Evolutionary conservation across 2,113 vertebrate genomes (phyloP).

Genomic region (Arenaria interpres): DNA sequence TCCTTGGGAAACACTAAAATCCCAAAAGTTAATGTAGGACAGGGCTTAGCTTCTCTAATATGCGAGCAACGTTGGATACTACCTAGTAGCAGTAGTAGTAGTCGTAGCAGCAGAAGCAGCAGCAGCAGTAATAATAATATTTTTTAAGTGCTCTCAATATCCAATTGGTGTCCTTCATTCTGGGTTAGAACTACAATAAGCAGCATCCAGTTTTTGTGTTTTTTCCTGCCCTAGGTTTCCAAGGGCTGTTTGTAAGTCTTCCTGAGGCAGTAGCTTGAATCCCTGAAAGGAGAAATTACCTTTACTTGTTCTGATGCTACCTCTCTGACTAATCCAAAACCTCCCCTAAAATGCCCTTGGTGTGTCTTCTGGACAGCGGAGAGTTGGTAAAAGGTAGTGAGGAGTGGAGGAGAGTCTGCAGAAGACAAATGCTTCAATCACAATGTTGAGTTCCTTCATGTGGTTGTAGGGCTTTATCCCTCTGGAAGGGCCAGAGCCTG

Average conservation of each 20-base stretch:
- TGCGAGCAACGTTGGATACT: neutral
- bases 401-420: neutral
- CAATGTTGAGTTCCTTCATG: fast-evolving
- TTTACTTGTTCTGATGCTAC: neutral
- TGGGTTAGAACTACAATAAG: neutral
- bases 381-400: neutral
- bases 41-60: neutral
- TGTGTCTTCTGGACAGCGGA: fast-evolving
- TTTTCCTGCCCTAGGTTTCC: neutral
- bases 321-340: neutral
- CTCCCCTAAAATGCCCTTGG: neutral
- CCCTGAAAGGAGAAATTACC: neutral
- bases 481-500: neutral
- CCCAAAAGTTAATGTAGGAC: neutral
- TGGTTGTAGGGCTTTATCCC: neutral
- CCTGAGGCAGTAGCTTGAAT: neutral
- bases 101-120: too few species aligned
- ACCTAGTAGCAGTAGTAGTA: neutral
- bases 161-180: neutral
- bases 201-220: fast-evolving
- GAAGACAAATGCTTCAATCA: neutral
- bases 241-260: neutral
- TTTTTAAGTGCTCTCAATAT: neutral
- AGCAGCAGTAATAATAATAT: neutral
- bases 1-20: neutral